These are phyloP conservation scores for Caenorhabditis becei DNA, from an alignment of 2,888 invertebrate species.

Conservation along the genomic window DNA sequence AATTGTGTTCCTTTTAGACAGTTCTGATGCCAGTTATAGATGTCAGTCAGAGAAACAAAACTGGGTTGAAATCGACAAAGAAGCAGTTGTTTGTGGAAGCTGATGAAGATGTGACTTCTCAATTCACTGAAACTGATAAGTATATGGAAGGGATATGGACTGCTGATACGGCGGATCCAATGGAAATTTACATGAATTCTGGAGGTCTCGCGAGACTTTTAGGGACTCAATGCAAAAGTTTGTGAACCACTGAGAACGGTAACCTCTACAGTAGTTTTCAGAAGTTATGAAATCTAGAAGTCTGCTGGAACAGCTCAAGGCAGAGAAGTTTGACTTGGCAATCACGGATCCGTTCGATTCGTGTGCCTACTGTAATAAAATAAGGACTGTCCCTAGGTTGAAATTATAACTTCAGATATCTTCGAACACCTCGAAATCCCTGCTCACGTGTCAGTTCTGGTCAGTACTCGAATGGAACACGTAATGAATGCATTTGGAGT, in stretches of 20 bases:
- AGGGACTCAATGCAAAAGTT: conserved; percentile 1
- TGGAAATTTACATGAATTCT: neutral
- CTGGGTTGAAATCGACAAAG: neutral
- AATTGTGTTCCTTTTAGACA: neutral
- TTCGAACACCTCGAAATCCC: conserved; percentile 13
- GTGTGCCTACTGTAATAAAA: conserved; percentile 7
- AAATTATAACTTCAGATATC: conserved; percentile 16
- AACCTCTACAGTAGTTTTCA: neutral
- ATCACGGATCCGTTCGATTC: conserved; percentile 23
- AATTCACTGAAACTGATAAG: neutral
- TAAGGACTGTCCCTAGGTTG: too few species aligned
- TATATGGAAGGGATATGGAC: neutral
- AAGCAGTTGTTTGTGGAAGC: conserved; percentile 2
- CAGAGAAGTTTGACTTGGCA: conserved; percentile 12
- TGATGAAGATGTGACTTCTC: neutral
- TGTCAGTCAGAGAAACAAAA: neutral
- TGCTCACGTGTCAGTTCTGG: conserved; percentile 5
- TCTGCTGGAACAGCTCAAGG: neutral
- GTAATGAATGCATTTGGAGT: neutral
- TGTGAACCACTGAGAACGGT: neutral
- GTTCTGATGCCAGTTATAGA: conserved; percentile 4
- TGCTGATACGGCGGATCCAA: neutral
- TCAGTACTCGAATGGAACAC: conserved; percentile 16
- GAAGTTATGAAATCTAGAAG: neutral
- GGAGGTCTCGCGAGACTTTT: neutral